Evolutionary conservation across 1,140 invertebrate species (phyloP).

Genomic region (Anadara kagoshimensis): DNA sequence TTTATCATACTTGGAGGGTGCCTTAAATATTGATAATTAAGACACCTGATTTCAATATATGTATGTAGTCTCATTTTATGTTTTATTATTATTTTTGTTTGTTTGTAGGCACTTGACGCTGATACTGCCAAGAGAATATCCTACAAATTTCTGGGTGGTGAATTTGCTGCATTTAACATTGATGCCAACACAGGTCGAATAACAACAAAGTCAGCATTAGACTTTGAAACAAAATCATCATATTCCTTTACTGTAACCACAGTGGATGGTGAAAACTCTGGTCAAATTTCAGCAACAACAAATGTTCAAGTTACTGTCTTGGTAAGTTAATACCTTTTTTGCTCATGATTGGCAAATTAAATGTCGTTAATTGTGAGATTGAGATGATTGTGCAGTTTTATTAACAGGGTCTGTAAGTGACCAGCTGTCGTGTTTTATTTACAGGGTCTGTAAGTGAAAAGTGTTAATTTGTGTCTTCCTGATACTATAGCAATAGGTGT

Average conservation of each 20-base stretch:
- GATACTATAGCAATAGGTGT: too few relatives aligned
- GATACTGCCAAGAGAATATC: constrained; percentile 38
- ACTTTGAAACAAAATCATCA: constrained; percentile 43
- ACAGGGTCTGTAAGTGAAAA: too few relatives aligned
- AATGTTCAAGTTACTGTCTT: constrained; percentile 47
- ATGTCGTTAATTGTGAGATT: too few relatives aligned
- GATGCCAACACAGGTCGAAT: constrained; percentile 32
- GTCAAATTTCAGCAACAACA: constrained; percentile 30
- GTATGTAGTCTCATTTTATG: too few relatives aligned
- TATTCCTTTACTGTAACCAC: constrained; percentile 54
- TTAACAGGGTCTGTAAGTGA: too few relatives aligned
- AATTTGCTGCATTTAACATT: constrained; percentile 36
- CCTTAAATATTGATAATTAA: too few relatives aligned
- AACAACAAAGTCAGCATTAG: constrained; percentile 28
- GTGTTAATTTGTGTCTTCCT: too few relatives aligned
- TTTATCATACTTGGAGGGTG: too few relatives aligned
- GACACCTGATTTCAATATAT: too few relatives aligned
- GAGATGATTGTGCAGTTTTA: too few relatives aligned
- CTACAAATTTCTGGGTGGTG: constrained; percentile 41
- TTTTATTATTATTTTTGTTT: not conserved
- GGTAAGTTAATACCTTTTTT: constrained; percentile 28
- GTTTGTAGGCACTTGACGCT: constrained; percentile 50
- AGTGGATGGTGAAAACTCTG: constrained; percentile 36
- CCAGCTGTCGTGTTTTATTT: too few relatives aligned
- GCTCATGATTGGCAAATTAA: too few relatives aligned